Evolutionary conservation across 1,140 invertebrate genomes (phyloP), one percentile per base, ranked within the genome.

Genomic region (Eufriesea mexicana): DNA sequence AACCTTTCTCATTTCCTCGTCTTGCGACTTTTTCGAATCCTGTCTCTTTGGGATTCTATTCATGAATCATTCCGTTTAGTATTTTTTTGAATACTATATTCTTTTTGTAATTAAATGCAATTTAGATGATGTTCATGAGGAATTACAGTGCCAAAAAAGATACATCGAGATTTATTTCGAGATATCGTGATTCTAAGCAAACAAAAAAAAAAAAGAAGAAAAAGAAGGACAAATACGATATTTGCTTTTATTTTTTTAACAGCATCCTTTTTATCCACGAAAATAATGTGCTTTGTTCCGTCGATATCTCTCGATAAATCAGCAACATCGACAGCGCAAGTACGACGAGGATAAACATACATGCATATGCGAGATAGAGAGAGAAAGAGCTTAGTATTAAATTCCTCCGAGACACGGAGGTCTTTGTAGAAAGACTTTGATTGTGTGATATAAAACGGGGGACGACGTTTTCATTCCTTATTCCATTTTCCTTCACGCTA

Each of bases 371-470:
- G n/a, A 59, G 54, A 59, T n/a, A 73, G 74, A 76, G 59, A 49
- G 73, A 62, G 80, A 71, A 57, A 75, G 64, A 83, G 74, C 70
- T 87, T 86, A 73, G 47, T 68, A 70, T 64, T 82, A 79, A 70
- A 75, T 55, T 68, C 55, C 82, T 73, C 81, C 82, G 70, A 73
- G 71, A 86, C 62, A 79, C 68, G 80, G 78, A 88, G 84, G 73
- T 66, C 84, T 74, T 84, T 42, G 72, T 87, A 86, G 76, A 83
- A 83, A 84, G 87, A 89, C 89, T 91, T 84, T 68, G 84, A 84
- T 84, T 71, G 88, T 90, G 89, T 90, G 89, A 90, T 90, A 90
- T 84, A 86, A 88, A 84, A 68, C 55, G 82, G 73, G 62, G 79
- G 77, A 84, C 84, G 89, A 86, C 79, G 82, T 79, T 77, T n/a